Percentiles rank a stretch among this genome's conserved stretches.
Conservation (phyloP, 1,140 invertebrate genomes). For the Calycopis cecrops region DNA sequence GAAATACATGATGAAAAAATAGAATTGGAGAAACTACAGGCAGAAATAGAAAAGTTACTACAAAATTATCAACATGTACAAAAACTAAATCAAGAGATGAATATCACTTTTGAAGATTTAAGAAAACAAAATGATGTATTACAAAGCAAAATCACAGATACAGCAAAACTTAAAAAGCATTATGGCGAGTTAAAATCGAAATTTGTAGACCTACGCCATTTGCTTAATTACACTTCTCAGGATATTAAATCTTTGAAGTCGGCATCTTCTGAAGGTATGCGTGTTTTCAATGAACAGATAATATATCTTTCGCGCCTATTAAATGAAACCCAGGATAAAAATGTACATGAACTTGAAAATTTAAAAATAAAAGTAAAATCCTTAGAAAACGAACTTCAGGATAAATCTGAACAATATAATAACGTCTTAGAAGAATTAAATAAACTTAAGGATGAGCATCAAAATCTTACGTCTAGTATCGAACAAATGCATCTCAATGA, state of each 20-base stretch:
- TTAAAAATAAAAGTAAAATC: slow-evolving; percentile 31
- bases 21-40: slow-evolving; percentile 63
- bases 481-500: slow-evolving; percentile 27
- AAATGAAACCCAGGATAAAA: slow-evolving; percentile 22
- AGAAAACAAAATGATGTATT: slow-evolving; percentile 38
- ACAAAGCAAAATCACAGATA: slow-evolving; percentile 27
- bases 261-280: slow-evolving; percentile 24
- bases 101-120: slow-evolving; percentile 34
- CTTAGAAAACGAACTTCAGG: slow-evolving; percentile 34
- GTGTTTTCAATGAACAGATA: slow-evolving; percentile 28
- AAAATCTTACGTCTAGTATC: slow-evolving; percentile 28
- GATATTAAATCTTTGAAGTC: slow-evolving; percentile 38
- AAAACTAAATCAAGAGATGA: slow-evolving; percentile 47
- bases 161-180: slow-evolving; percentile 25
- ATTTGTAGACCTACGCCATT: slow-evolving; percentile 30
- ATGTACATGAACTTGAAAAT: slow-evolving; percentile 26
- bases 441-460: slow-evolving; percentile 32
- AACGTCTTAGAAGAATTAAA: slow-evolving; percentile 27
- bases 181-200: slow-evolving; percentile 28
- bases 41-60: slow-evolving; percentile 67
- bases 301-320: slow-evolving; percentile 24
- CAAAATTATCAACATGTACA: slow-evolving; percentile 54
- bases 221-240: slow-evolving; percentile 31
- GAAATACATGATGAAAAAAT: slow-evolving; percentile 68
- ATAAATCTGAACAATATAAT: slow-evolving; percentile 27